Evolutionary conservation across 2,888 invertebrate genomes (phyloP).

Genomic region (Chelonus formosanus): DNA sequence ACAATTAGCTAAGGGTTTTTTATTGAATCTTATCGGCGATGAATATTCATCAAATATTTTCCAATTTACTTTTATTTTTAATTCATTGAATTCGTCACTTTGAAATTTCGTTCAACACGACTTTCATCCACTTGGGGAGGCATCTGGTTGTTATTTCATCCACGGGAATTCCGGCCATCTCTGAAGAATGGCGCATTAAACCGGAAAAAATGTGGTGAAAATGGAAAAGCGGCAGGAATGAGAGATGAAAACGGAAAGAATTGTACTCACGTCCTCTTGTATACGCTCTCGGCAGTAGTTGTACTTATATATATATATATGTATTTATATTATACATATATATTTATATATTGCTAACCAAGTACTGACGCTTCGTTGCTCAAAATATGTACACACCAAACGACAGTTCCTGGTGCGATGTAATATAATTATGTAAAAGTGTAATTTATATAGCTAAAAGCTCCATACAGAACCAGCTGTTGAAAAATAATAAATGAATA

Average conservation of each 20-base stretch:
- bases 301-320: neutral
- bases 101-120: constrained; percentile 28
- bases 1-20: neutral
- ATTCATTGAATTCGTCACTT: constrained; percentile 2
- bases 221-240: constrained; percentile 22
- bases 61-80: neutral
- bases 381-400: too few relatives aligned
- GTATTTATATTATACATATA: neutral
- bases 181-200: constrained; percentile 35
- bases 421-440: too few relatives aligned
- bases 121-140: constrained; percentile 26
- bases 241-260: constrained; percentile 42
- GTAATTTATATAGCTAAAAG: too few relatives aligned
- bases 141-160: constrained; percentile 28
- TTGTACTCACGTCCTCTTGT: constrained; percentile 17
- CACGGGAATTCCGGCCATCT: constrained; percentile 35
- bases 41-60: neutral
- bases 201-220: constrained; percentile 37
- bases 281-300: neutral
- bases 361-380: too few relatives aligned
- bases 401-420: too few relatives aligned
- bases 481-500: too few relatives aligned
- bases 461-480: too few relatives aligned
- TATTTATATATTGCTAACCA: constrained; percentile 25
- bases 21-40: neutral